Percentiles rank a stretch among this genome's conserved stretches.
phyloP scores from a whole-genome alignment of 2,888 invertebrate genomes.

The Drosophila borealis region DNA sequence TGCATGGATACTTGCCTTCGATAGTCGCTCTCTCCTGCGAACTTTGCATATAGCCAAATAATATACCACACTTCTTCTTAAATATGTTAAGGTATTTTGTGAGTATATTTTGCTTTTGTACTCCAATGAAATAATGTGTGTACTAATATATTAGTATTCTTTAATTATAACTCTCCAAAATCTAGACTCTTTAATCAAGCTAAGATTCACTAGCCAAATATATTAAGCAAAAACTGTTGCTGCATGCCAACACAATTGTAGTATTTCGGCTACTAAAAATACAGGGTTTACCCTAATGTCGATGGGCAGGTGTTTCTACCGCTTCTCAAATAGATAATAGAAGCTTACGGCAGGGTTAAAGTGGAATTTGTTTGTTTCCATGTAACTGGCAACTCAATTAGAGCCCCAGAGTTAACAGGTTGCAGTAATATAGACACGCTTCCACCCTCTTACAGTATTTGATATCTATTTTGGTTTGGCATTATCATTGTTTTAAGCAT shows the following conservation, averaged over 20 bases:
- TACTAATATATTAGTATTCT: too few relatives aligned
- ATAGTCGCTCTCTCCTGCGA: too few relatives aligned
- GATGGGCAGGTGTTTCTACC: conserved; percentile 1
- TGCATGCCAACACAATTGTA: neutral
- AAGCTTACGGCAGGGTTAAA: conserved; percentile 29
- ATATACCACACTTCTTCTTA: too few relatives aligned
- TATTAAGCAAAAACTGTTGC: neutral
- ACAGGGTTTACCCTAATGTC: neutral
- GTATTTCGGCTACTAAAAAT: conserved; percentile 2
- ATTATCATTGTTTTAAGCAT: conserved; percentile 58
- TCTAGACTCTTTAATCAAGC: neutral
- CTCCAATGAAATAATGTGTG: too few relatives aligned
- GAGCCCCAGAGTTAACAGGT: conserved; percentile 17
- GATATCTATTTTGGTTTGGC: conserved; percentile 52
- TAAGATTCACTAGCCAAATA: neutral
- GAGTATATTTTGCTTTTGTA: too few relatives aligned
- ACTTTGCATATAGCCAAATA: too few relatives aligned
- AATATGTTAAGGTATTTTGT: too few relatives aligned
- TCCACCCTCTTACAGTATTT: conserved; percentile 36
- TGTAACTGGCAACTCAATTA: conserved; percentile 36
- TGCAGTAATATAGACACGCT: neutral
- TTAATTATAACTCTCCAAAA: neutral
- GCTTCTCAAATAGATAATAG: conserved; percentile 17
- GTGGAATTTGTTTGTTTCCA: conserved; percentile 24
- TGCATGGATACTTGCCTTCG: too few relatives aligned